These are phyloP conservation scores for Otolemur crassicaudatus DNA, from an alignment of 2,797 vertebrate species.

Conservation along the genomic window DNA sequence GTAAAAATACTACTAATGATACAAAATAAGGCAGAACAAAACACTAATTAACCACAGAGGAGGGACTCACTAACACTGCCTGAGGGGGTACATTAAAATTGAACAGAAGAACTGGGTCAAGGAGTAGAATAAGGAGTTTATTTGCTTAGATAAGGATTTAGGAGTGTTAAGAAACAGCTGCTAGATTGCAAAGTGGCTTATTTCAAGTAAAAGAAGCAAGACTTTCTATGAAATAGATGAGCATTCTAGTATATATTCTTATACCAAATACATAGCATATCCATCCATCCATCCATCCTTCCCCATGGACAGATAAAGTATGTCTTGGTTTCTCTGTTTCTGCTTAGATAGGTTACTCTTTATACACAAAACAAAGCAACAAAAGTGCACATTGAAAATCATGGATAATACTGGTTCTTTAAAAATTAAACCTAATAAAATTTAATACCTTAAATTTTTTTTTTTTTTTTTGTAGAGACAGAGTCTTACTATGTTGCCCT, in stretches of 20 bases:
- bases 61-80: not conserved
- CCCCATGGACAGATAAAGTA: fast-evolving
- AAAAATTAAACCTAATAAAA: not conserved
- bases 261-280: fast-evolving
- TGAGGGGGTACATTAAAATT: not conserved
- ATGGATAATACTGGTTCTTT: not conserved
- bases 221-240: not conserved
- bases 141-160: not conserved
- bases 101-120: not conserved
- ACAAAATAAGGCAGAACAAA: not conserved
- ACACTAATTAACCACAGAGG: not conserved
- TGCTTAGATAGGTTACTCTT: not conserved
- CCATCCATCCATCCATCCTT: fast-evolving
- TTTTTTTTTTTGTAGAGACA: no score
- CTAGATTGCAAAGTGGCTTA: not conserved
- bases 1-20: not conserved
- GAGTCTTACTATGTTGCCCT: no score
- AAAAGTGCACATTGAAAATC: not conserved
- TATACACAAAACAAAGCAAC: not conserved
- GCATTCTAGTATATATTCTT: not conserved
- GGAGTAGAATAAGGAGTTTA: fast-evolving
- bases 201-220: not conserved
- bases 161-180: fast-evolving
- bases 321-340: not conserved
- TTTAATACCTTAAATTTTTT: not conserved